Percentiles rank a stretch among this genome's conserved stretches.
These are phyloP conservation scores for Huso huso DNA, from an alignment of 2,797 vertebrate genomes.

Conservation along the genomic window DNA sequence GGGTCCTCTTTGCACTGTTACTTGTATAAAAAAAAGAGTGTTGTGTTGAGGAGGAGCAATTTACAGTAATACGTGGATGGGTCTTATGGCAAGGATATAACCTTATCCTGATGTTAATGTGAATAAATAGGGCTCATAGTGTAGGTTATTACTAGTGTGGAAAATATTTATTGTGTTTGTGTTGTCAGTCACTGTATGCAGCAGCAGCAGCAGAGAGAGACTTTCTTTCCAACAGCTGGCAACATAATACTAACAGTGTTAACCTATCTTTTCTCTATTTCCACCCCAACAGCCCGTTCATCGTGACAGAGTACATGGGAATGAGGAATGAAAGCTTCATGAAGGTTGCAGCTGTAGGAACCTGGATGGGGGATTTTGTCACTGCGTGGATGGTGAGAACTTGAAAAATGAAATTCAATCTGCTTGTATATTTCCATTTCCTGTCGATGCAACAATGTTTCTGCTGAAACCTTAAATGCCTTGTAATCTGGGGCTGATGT, in stretches of 20 bases:
- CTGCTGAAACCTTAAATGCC: slow-evolving; percentile 1
- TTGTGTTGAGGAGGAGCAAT: no score
- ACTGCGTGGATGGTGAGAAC: slow-evolving; percentile 96
- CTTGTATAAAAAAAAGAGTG: no score
- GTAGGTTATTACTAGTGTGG: no score
- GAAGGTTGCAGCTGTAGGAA: slow-evolving; percentile 94
- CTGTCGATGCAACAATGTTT: background rate
- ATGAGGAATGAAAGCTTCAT: slow-evolving; percentile 97
- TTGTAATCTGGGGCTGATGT: background rate
- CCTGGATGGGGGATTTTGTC: slow-evolving; percentile 98
- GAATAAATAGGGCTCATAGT: no score
- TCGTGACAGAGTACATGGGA: slow-evolving; percentile 96
- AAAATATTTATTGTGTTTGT: no score
- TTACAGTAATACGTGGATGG: no score
- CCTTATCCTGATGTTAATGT: no score
- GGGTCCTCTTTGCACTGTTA: no score
- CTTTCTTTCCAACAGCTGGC: no score
- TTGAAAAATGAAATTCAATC: background rate
- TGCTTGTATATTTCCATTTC: background rate
- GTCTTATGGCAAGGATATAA: no score
- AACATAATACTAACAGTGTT: background rate
- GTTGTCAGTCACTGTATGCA: no score
- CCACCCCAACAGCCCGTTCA: slow-evolving; percentile 72
- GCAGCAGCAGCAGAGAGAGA: no score
- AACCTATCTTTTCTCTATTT: background rate